A percentile compares a stretch with the other conserved stretches of the same genome.
Evolutionary conservation across 2,113 vertebrate genomes (phyloP).

Genomic region (Rutilus rutilus): DNA sequence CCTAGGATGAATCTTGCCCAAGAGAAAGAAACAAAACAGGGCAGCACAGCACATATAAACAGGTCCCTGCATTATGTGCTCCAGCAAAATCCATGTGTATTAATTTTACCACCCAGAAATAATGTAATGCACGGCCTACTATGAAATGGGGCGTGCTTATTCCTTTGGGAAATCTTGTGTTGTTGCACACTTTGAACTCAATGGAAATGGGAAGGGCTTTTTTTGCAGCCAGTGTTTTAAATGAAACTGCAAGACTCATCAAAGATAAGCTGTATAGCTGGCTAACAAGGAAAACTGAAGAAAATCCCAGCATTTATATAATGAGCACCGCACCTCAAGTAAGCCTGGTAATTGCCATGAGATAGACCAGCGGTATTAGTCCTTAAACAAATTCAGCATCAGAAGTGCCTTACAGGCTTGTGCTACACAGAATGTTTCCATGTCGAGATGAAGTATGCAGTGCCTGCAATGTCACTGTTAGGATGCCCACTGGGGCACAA

Average conservation of each 20-base stretch:
- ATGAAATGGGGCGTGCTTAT: slow-evolving; percentile 7
- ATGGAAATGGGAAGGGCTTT: neutral
- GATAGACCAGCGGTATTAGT: slow-evolving; percentile 12
- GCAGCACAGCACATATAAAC: neutral
- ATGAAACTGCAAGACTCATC: slow-evolving; percentile 27
- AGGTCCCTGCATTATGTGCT: neutral
- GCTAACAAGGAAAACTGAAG: slow-evolving; percentile 53
- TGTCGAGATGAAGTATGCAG: slow-evolving; percentile 48
- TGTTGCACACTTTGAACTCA: slow-evolving; percentile 23
- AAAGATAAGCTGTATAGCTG: slow-evolving; percentile 44
- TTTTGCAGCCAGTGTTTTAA: slow-evolving; percentile 8
- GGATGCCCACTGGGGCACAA: slow-evolving; percentile 52
- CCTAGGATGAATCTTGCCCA: slow-evolving; percentile 44
- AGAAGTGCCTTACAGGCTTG: slow-evolving; percentile 8
- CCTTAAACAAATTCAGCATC: slow-evolving; percentile 33
- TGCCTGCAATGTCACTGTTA: slow-evolving; percentile 51
- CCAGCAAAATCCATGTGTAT: neutral
- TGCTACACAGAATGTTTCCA: slow-evolving; percentile 10
- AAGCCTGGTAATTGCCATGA: slow-evolving; percentile 42
- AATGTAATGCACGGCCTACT: slow-evolving; percentile 16
- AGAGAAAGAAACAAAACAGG: slow-evolving; percentile 33
- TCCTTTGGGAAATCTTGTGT: slow-evolving; percentile 28
- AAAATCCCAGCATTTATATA: slow-evolving; percentile 20
- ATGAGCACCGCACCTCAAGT: slow-evolving; percentile 45
- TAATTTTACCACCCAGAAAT: slow-evolving; percentile 30